phyloP scores from a whole-genome alignment of 2,113 vertebrate species.

The Nyctereutes procyonoides region DNA sequence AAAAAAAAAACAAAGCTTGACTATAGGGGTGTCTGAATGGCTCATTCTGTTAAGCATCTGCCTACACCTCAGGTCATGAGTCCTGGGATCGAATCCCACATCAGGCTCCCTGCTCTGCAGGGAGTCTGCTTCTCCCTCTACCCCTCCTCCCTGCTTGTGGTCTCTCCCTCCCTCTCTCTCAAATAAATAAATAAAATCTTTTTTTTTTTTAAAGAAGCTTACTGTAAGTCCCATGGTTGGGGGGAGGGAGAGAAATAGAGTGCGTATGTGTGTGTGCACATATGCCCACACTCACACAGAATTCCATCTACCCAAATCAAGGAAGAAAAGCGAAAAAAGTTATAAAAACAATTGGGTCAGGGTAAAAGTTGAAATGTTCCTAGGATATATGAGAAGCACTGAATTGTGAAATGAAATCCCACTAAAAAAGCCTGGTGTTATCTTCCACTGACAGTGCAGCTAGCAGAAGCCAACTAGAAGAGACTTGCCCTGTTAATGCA shows the following conservation, averaged over 20 bases:
- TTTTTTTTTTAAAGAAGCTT: too few relatives aligned
- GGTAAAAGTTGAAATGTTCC: not conserved
- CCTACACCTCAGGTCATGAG: not conserved
- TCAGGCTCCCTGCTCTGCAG: not conserved
- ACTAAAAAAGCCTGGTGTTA: not conserved
- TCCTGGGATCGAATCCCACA: not conserved
- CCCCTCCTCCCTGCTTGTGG: not conserved
- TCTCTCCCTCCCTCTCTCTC: not conserved
- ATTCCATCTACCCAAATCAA: not conserved
- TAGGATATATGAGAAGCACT: not conserved
- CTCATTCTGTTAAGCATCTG: not conserved
- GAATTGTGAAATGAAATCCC: not conserved
- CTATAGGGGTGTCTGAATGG: not conserved
- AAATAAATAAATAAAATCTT: not conserved
- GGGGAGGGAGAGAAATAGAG: too few relatives aligned
- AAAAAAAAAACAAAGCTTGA: not conserved
- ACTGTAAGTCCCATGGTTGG: not conserved
- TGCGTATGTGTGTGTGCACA: rapidly evolving
- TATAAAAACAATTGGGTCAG: not conserved
- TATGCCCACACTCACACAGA: rapidly evolving
- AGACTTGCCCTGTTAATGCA: not conserved
- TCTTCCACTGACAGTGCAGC: not conserved
- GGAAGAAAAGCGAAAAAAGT: not conserved
- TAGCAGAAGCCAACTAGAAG: not conserved
- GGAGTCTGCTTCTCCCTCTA: not conserved